Evolutionary conservation across 2,888 invertebrate species (phyloP).

Genomic region (Cacoxenus indagator): DNA sequence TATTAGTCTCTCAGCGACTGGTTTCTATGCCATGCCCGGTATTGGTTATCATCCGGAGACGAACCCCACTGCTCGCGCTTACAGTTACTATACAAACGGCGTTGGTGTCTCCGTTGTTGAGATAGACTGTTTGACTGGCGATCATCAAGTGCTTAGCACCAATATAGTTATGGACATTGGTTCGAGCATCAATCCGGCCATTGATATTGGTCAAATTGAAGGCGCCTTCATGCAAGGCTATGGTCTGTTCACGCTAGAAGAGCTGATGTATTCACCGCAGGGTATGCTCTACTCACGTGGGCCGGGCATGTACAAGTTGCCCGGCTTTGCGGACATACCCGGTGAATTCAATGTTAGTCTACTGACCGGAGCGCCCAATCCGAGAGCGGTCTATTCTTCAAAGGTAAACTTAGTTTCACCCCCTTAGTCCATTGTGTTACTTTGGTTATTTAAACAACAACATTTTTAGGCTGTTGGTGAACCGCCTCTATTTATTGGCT

Average conservation of each 20-base stretch:
- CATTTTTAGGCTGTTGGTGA: slow-evolving; percentile 90
- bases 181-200: slow-evolving; percentile 94
- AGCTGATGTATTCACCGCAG: slow-evolving; percentile 86
- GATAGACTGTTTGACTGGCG: slow-evolving; percentile 94
- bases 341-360: slow-evolving; percentile 92
- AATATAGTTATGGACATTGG: slow-evolving; percentile 99
- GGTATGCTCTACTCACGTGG: slow-evolving; percentile 88
- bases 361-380: slow-evolving; percentile 90
- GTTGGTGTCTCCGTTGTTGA: slow-evolving; percentile 91
- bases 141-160: slow-evolving; percentile 88
- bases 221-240: slow-evolving; percentile 96
- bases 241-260: slow-evolving; percentile 92
- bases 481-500: slow-evolving; percentile 91
- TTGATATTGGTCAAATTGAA: slow-evolving; percentile 97
- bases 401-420: slow-evolving; percentile 79
- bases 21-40: slow-evolving; percentile 84
- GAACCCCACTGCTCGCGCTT: slow-evolving; percentile 79
- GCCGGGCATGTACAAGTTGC: slow-evolving; percentile 94
- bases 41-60: slow-evolving; percentile 80
- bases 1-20: slow-evolving; percentile 85
- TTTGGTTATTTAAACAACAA: too few relatives aligned
- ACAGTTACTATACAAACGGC: slow-evolving; percentile 89
- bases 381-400: slow-evolving; percentile 93
- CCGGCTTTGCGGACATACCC: slow-evolving; percentile 93
- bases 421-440: neutral